Evolutionary conservation across 2,113 vertebrate species (phyloP), one percentile per base, ranked within the genome.

Genomic region (Pithys albifrons): DNA sequence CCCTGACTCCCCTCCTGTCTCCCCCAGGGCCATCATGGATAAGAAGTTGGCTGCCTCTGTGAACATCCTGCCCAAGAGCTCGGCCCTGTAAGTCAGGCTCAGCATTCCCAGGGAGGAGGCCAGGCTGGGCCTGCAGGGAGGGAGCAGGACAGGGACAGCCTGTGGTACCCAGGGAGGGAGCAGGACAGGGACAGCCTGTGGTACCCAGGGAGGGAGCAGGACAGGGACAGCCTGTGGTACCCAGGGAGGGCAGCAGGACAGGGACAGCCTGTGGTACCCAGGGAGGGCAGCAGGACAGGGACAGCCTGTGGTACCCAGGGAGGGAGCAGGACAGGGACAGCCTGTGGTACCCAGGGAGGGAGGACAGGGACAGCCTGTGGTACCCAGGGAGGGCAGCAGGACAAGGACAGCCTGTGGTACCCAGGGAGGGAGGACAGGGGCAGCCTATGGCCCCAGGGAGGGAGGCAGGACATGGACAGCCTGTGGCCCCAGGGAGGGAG

Each of bases 11-110:
- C 25, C 45, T 96, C 66, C 55, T 91, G 57, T 96, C 94, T 91
- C 67, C 46, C 82, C 94, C 95, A 99, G 99, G 96, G 97, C 97
- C n/a, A 97, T 99, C 78, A 98, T 99, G 98, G 98, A 99, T 75
- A 98, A 97, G 97, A 98, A 97, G 59, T 94, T 99, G 98, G 99
- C 98, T 49, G 98, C 98, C 76, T 98, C 97, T 9, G 96, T 99
- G 96, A 99, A 98, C 96, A 99, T 99, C 95, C 97, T 99, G 91
- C 97, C 98, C 20, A 98, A 92, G 93, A 98, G 97, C 69, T 98
- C 97, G 2, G 98, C 98, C 54, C 97, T 99, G 99, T 99, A 97
- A 99, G 98, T 98, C 45, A 59, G 48, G 84, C 87, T 79, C 8
- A 76, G 5, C 9, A 6, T 85, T 83, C 84, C 64, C 24, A 5